These are phyloP conservation scores for Coelopa frigida DNA, from an alignment of 1,140 invertebrate genomes.

Conservation along the genomic window DNA sequence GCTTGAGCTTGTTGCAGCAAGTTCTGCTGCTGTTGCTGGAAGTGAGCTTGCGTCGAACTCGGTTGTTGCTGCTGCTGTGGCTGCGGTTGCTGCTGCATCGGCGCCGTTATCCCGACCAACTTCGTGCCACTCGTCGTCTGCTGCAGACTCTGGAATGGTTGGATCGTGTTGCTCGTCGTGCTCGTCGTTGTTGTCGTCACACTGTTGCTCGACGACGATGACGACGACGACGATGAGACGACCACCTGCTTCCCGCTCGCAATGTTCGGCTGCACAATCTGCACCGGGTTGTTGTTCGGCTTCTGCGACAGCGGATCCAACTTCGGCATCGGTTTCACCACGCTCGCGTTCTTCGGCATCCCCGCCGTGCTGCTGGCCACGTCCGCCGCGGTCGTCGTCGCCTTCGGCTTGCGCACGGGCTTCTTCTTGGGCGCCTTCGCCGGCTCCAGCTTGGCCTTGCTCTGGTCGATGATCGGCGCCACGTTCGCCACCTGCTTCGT, in stretches of 20 bases:
- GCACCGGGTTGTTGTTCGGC: conserved; percentile 40
- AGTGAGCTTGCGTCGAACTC: no score
- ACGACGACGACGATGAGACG: conserved; percentile 25
- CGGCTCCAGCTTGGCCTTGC: conserved; percentile 35
- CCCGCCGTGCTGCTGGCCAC: conserved; percentile 19
- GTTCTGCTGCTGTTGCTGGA: conserved; percentile 18
- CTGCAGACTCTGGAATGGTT: conserved; percentile 26
- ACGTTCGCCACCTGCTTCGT: conserved; percentile 43
- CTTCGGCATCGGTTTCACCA: conserved; percentile 40
- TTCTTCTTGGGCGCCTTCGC: conserved; percentile 34
- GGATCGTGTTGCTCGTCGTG: conserved; percentile 36
- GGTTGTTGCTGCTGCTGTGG: conserved; percentile 15
- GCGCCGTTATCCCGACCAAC: conserved; percentile 45
- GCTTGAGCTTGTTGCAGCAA: conserved; percentile 6
- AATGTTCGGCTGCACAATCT: conserved; percentile 41
- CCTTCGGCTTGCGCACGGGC: conserved; percentile 36
- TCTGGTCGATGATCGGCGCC: conserved; percentile 41
- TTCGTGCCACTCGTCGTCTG: conserved; percentile 45
- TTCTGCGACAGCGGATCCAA: conserved; percentile 38
- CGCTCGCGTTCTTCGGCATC: conserved; percentile 33
- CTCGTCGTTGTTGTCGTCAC: conserved; percentile 29
- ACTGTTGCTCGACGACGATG: conserved; percentile 20
- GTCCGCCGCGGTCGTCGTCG: conserved; percentile 31
- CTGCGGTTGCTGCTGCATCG: conserved; percentile 36
- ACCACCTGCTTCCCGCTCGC: conserved; percentile 41